Conservation (phyloP, 2,797 vertebrate genomes). For the Arrhamphus sclerolepis region DNA sequence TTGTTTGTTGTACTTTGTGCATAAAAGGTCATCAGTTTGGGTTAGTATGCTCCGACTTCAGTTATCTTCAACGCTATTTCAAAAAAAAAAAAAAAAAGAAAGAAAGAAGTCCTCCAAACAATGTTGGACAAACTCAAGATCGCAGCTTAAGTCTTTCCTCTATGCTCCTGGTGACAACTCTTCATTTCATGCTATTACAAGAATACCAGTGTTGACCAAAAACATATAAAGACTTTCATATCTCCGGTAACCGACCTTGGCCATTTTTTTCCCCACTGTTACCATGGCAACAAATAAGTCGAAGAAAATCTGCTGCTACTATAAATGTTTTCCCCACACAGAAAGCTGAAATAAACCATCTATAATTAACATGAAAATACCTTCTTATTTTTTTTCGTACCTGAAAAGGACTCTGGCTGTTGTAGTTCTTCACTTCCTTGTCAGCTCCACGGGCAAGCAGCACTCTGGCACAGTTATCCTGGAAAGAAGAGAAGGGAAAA, state of each 20-base stretch:
- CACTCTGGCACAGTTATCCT: constrained; percentile 94
- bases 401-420: constrained; percentile 95
- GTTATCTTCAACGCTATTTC: too few relatives aligned
- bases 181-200: neutral
- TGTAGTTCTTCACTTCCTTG: constrained; percentile 95
- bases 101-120: too few relatives aligned
- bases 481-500: constrained; percentile 18
- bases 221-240: constrained; percentile 25
- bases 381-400: constrained; percentile 58
- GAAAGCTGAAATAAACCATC: constrained; percentile 27
- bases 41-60: too few relatives aligned
- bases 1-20: too few relatives aligned
- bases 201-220: constrained; percentile 22
- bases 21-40: too few relatives aligned
- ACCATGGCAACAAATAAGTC: constrained; percentile 64
- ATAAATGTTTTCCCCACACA: constrained; percentile 11
- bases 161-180: too few relatives aligned
- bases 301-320: constrained; percentile 13
- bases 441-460: constrained; percentile 91
- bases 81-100: too few relatives aligned
- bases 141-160: too few relatives aligned
- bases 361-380: neutral
- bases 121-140: too few relatives aligned
- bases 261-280: constrained; percentile 49
- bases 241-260: constrained; percentile 50